These are phyloP conservation scores for Myopa testacea DNA, from an alignment of 2,888 invertebrate species.

Conservation along the genomic window DNA sequence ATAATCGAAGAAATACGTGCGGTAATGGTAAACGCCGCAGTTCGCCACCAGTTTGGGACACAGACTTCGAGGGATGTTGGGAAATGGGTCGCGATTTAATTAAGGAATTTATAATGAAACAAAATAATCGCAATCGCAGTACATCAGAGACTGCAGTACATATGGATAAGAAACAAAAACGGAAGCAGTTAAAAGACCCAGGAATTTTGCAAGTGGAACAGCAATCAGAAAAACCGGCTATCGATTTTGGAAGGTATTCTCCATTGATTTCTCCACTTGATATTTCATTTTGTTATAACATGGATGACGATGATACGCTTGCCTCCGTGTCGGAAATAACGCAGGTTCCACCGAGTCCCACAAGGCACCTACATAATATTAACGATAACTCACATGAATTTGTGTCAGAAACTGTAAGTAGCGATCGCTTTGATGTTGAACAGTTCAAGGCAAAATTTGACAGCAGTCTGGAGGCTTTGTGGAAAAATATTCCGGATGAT, in stretches of 20 bases:
- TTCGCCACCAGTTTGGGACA: constrained; percentile 60
- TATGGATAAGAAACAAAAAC: constrained; percentile 42
- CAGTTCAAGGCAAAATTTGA: constrained; percentile 73
- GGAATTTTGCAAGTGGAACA: constrained; percentile 20
- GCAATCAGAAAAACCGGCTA: constrained; percentile 7
- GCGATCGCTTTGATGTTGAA: constrained; percentile 56
- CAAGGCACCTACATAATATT: constrained; percentile 47
- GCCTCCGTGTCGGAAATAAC: constrained; percentile 50
- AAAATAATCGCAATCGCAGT: constrained; percentile 59
- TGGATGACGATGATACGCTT: constrained; percentile 50
- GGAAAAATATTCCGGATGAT: constrained; percentile 71
- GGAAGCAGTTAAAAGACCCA: constrained; percentile 41
- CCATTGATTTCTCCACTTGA: constrained; percentile 42
- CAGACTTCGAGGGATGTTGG: constrained; percentile 64
- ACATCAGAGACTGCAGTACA: constrained; percentile 56
- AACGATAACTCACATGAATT: constrained; percentile 32
- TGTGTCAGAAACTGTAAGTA: constrained; percentile 15
- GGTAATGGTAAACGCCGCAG: constrained; percentile 46
- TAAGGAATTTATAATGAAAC: constrained; percentile 60
- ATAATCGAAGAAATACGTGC: constrained; percentile 54
- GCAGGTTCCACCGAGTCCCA: constrained; percentile 23
- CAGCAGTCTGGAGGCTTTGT: constrained; percentile 76
- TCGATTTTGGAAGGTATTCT: constrained; percentile 12
- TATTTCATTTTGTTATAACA: constrained; percentile 51
- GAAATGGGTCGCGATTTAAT: constrained; percentile 65